These are phyloP conservation scores for Pollimyrus isidori DNA, from an alignment of 2,113 vertebrate genomes.

Conservation along the genomic window DNA sequence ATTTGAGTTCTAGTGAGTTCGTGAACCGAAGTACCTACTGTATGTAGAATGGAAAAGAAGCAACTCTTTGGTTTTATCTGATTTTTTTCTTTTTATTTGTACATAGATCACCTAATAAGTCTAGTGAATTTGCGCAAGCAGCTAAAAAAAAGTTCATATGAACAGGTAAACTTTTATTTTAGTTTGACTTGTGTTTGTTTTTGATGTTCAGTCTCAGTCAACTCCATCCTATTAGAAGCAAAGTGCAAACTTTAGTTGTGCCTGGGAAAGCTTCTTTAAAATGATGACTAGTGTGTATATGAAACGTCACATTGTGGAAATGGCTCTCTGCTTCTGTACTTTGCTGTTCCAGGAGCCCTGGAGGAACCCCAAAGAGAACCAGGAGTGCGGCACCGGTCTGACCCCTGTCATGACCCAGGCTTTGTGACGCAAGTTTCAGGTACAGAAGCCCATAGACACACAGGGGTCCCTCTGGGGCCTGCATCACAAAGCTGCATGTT, in stretches of 20 bases:
- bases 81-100: not conserved
- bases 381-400: slow-evolving; percentile 60
- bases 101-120: slow-evolving; percentile 48
- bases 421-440: slow-evolving; percentile 66
- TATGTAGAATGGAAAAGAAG: not conserved
- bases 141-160: slow-evolving; percentile 66
- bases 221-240: not conserved
- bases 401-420: slow-evolving; percentile 66
- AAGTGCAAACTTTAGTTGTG: not conserved
- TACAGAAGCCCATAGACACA: slow-evolving; percentile 26
- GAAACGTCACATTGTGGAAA: not conserved
- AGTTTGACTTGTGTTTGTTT: not conserved
- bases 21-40: too few relatives aligned
- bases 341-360: slow-evolving; percentile 62
- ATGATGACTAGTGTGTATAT: not conserved
- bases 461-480: not conserved
- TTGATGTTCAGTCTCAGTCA: not conserved
- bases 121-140: slow-evolving; percentile 61
- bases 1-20: too few relatives aligned
- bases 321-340: not conserved
- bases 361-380: slow-evolving; percentile 74
- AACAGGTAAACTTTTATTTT: slow-evolving; percentile 49
- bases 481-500: not conserved
- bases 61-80: not conserved
- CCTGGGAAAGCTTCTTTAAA: not conserved